Base-by-base conservation (phyloP, 2,113 vertebrate genomes). In the Glaucidium brasilianum region DNA sequence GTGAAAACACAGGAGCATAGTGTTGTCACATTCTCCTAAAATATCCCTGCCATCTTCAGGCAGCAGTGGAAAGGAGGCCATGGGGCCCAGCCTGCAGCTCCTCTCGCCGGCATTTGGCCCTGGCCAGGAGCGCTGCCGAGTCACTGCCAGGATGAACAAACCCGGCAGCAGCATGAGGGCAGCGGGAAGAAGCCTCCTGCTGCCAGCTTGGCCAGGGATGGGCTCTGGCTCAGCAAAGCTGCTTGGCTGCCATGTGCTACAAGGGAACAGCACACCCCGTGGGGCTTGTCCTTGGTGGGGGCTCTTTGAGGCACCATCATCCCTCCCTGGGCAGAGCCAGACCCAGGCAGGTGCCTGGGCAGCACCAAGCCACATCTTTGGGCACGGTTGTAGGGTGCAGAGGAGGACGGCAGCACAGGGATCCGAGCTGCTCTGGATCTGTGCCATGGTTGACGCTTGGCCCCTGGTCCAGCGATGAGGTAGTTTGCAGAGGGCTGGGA, bases 291-390 rank as follows among this genome's bases (percentile, higher is more conserved):
- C 77, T 72, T 13, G 0, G 6, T 2, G 32, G 58, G 56, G 35
- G 55, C 45, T 75, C 75, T 53, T 5, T 4, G n/a, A 41, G 67
- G 15, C 14, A 19, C 14, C 6, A 34, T 52, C 2, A 2, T 34
- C 11, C 6, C 25, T 26, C 22, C 1, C 9, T 4, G 4, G 37
- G 58, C 58, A 79, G 53, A 35, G 8, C 14, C 52, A 34, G 25
- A 26, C 23, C 20, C 19, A 10, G 60, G 63, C 19, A 11, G 59
- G 73, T 16, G 3, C 25, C 37, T 2, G 25, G 32, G 56, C 47
- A 53, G 52, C 19, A 6, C n/a, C 0, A 2, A 83, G 52, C 32
- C 1, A 0, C 1, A 1, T 1, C 2, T n/a, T 47, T 23, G 59
- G 62, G 59, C 19, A 17, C 10, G 0, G 0, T 35, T 0, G 1